Conservation (phyloP, 2,888 invertebrate species). For the Macrophya annulata region DNA sequence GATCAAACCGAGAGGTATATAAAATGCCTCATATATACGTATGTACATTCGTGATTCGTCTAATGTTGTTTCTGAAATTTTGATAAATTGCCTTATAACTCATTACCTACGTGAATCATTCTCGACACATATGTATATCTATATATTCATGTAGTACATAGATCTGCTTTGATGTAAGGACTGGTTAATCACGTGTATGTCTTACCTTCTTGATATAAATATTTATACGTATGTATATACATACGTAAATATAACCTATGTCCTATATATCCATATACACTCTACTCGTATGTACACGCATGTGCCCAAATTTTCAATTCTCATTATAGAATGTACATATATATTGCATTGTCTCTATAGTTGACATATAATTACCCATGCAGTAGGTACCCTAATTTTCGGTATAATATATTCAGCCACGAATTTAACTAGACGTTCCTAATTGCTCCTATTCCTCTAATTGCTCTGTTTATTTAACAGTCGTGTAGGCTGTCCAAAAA, state of each 20-base stretch:
- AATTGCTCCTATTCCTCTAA: constrained; percentile 46
- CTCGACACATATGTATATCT: not conserved
- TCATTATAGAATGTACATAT: not conserved
- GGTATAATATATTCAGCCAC: not conserved
- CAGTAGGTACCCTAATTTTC: not conserved
- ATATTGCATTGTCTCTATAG: not conserved
- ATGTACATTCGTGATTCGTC: not conserved
- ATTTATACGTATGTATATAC: not conserved
- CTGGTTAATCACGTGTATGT: not conserved
- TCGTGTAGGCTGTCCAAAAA: not conserved
- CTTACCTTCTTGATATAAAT: not conserved
- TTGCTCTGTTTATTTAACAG: constrained; percentile 46
- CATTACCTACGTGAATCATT: not conserved
- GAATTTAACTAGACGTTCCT: constrained; percentile 40
- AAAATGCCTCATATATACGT: too few relatives aligned
- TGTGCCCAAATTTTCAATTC: not conserved
- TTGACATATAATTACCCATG: not conserved
- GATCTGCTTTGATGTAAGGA: not conserved
- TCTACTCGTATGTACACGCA: not conserved
- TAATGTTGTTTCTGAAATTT: not conserved
- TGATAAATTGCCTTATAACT: constrained; percentile 20
- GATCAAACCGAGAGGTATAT: too few relatives aligned
- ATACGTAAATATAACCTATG: too few relatives aligned
- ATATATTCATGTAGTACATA: not conserved
- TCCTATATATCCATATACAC: too few relatives aligned